Percentiles rank a stretch among this genome's conserved stretches.
Conservation (phyloP, 2,888 invertebrate genomes). For the Platycheirus albimanus region DNA sequence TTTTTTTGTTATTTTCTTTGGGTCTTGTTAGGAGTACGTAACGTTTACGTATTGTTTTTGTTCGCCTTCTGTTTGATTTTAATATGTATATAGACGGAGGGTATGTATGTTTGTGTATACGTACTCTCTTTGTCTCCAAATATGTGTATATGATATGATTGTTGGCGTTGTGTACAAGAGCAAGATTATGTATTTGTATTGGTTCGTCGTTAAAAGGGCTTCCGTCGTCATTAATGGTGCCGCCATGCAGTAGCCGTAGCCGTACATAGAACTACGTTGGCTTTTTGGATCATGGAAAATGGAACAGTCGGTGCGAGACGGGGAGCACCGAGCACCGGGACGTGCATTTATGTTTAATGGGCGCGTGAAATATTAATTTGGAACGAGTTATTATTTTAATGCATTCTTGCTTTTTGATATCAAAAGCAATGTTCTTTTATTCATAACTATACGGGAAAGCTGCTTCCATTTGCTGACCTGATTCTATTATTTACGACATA, state of each 20-base stretch:
- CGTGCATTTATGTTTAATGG: constrained; percentile 37
- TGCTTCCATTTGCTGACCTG: constrained; percentile 28
- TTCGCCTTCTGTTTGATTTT: constrained; percentile 46
- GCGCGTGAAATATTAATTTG: constrained; percentile 35
- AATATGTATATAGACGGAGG: not conserved
- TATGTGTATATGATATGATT: constrained; percentile 36
- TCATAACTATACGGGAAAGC: too few species aligned
- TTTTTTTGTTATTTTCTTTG: constrained; percentile 26
- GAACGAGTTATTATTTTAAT: constrained; percentile 39
- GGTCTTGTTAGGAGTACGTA: not conserved
- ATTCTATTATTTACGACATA: not conserved
- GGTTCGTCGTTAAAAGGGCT: constrained; percentile 60
- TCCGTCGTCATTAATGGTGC: constrained; percentile 56
- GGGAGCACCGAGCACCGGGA: not conserved
- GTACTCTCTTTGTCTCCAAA: constrained; percentile 34
- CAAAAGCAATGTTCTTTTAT: constrained; percentile 16
- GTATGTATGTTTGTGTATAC: constrained; percentile 26
- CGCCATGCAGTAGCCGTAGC: not conserved
- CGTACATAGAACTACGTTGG: constrained; percentile 19
- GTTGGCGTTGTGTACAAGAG: constrained; percentile 30
- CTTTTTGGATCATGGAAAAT: constrained; percentile 30
- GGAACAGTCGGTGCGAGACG: too few species aligned
- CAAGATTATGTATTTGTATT: constrained; percentile 49
- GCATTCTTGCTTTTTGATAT: constrained; percentile 29
- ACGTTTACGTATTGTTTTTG: constrained; percentile 20